Evolutionary conservation across 2,888 invertebrate species (phyloP), one percentile per base, ranked within the genome.

Genomic region (Clanis bilineata): DNA sequence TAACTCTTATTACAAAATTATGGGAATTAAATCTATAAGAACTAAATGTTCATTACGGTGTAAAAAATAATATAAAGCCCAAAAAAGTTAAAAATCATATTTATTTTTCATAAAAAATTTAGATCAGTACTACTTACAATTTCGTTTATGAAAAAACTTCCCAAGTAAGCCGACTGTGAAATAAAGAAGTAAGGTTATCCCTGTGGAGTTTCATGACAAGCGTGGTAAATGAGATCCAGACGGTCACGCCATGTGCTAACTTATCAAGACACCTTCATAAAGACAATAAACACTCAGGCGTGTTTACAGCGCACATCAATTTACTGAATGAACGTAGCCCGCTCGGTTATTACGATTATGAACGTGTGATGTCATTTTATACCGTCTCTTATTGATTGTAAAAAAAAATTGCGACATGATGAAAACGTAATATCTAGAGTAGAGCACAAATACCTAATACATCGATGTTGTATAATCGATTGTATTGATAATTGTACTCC

Each of bases 281-380:
- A 65, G 56, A 67, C 62, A 69, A 67, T 62, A 64, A 62, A 57
- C 63, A 57, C 47, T 22, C 64, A 65, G 71, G 72, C 68, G 72
- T 79, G 73, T 79, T 76, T 73, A 73, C 72, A 70, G 61, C 71
- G 72, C 79, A 67, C 60, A 65, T 65, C 71, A 78, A 79, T 80
- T 80, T 74, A 66, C 39, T 64, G 64, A 75, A 74, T 76, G 70
- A 67, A 67, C 61, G 68, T 62, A 56, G 61, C 64, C 65, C 69
- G 58, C 59, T 68, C 62, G n/a, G n/a, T 66, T 62, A 64, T 73
- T 62, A 66, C 57, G 32, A 47, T 36, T 43, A 60, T 47, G 61
- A 62, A 9, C 41, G 41, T 36, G 63, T 72, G 71, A 69, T 66
- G 65, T 69, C 71, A 72, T 64, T 62, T 58, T 57, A 41, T 65